phyloP scores from a whole-genome alignment of 2,888 invertebrate species.

The Limnephilus rhombicus region DNA sequence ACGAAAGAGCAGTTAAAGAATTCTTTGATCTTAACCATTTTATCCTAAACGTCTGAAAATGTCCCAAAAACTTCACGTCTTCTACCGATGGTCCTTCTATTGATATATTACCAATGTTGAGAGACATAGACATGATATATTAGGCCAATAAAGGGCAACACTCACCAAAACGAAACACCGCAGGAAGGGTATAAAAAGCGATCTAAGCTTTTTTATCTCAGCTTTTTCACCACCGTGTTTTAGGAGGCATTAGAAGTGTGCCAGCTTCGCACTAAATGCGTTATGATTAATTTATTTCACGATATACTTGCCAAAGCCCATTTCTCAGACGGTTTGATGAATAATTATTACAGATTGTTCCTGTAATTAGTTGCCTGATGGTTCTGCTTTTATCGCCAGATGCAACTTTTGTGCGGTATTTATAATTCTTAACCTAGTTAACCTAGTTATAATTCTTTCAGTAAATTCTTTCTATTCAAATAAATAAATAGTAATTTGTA shows the following conservation, averaged over 20 bases:
- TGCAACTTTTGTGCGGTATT: background rate
- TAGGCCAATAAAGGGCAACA: slow-evolving; percentile 60
- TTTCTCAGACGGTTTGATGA: background rate
- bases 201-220: slow-evolving; percentile 40
- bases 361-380: slow-evolving; percentile 12
- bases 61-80: background rate
- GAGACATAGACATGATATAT: slow-evolving; percentile 56
- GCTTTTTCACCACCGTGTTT: slow-evolving; percentile 39
- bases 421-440: too few species aligned
- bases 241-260: slow-evolving; percentile 37
- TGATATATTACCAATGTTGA: slow-evolving; percentile 46
- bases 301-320: background rate
- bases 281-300: slow-evolving; percentile 62
- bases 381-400: background rate
- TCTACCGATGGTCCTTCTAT: background rate
- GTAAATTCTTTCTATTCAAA: too few species aligned
- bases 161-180: slow-evolving; percentile 37
- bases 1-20: too few species aligned
- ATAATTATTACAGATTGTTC: slow-evolving; percentile 23
- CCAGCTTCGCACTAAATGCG: slow-evolving; percentile 58
- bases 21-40: background rate
- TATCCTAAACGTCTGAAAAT: background rate
- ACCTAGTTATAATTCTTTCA: too few species aligned
- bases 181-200: slow-evolving; percentile 41
- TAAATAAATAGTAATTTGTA: too few species aligned